These are phyloP conservation scores for Norana najaformis DNA, from an alignment of 2,888 invertebrate species.

Conservation along the genomic window DNA sequence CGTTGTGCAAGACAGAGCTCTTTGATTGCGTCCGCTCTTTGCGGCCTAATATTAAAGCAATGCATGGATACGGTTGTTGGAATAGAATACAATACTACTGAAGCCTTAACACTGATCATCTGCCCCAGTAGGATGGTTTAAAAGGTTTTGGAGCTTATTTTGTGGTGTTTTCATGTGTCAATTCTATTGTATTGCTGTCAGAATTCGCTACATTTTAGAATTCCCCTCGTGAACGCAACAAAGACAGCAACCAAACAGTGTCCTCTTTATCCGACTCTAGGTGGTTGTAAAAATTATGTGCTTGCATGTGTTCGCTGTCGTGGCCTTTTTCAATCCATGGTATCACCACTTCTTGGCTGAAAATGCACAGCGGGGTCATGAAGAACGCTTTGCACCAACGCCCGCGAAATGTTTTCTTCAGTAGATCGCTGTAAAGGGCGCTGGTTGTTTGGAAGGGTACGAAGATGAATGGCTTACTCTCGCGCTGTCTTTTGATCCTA, in stretches of 20 bases:
- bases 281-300: neutral
- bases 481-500: too few species aligned
- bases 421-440: neutral
- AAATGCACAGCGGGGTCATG: neutral
- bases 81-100: neutral
- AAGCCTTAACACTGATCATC: neutral
- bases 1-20: neutral
- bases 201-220: neutral
- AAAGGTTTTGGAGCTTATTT: neutral
- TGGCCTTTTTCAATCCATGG: neutral
- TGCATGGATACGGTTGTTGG: neutral
- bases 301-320: neutral
- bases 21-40: neutral
- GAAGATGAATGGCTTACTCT: neutral
- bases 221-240: neutral
- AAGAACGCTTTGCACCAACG: neutral
- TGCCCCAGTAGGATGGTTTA: neutral
- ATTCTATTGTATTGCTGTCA: too few species aligned
- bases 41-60: neutral
- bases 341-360: neutral
- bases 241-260: neutral
- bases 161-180: neutral
- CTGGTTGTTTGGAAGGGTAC: neutral
- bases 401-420: neutral
- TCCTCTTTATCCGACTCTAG: neutral